Evolutionary conservation across 2,888 invertebrate species (phyloP).

Genomic region (Nemurella pictetii): DNA sequence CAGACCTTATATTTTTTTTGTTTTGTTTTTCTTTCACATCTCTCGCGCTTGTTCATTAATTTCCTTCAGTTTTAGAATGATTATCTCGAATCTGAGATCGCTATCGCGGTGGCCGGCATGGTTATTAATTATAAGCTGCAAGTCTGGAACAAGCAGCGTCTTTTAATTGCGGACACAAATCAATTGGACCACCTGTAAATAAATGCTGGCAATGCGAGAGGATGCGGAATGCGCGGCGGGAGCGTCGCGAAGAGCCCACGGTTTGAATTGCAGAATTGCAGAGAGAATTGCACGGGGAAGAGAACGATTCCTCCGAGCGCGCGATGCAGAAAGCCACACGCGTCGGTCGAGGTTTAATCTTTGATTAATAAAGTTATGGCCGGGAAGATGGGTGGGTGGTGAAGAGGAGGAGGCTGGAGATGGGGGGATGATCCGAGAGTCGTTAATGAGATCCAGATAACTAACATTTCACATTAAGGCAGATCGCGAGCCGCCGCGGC

Average conservation of each 20-base stretch:
- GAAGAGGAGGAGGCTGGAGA: neutral
- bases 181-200: constrained; percentile 25
- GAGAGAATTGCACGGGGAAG: neutral
- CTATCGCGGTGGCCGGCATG: neutral
- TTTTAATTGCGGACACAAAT: constrained; percentile 18
- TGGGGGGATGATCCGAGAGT: neutral
- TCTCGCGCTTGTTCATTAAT: neutral
- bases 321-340: neutral
- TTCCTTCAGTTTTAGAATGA: constrained; percentile 13
- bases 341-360: neutral
- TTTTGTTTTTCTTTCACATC: neutral
- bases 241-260: neutral
- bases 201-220: neutral
- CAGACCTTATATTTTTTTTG: neutral
- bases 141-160: neutral
- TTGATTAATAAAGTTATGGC: constrained; percentile 21
- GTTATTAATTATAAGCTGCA: constrained; percentile 15
- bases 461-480: constrained; percentile 12
- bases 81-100: constrained; percentile 5
- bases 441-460: constrained; percentile 26
- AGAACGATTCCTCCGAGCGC: neutral
- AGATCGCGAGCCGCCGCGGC: neutral
- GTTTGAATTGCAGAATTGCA: neutral
- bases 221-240: neutral
- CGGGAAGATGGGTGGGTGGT: neutral